Base-by-base conservation (phyloP, 2,888 invertebrate species). In the Apomyelois bistriatella region DNA sequence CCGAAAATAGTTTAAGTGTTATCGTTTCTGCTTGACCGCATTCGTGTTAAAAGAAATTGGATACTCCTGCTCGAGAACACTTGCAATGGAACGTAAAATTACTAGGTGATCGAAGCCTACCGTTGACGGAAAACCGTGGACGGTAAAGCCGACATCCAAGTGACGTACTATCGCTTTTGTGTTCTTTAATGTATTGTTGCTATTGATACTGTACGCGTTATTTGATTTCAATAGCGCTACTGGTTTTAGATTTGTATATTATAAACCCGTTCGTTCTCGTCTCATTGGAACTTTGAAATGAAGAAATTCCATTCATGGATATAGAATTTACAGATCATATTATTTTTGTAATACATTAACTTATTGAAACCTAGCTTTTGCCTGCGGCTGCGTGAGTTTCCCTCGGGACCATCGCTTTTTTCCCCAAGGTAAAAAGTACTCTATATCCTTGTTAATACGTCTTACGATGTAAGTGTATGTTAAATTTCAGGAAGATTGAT, bases 81-180 rank as follows among this genome's bases (percentile, higher is more conserved):
- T 76, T 74, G 74, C 82, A 85, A 82, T 85, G 81, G 74, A 76
- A 79, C 85, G 85, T 85, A 77, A 86, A 86, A 87, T 87, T 80
- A 76, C 75, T 68, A 73, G 73, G 75, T 74, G 75, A 79, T 78
- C 70, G 76, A 74, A 72, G 70, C 69, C 71, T 78, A 75, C 70
- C 68, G 68, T 66, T 66, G 70, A 72, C 66, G 70, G 28, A n/a
- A 22, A 16, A 3, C 22, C 71, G 59, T 58, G 60, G 61, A 60
- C 59, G 53, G 53, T 58, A 64, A 54, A 50, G 53, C 57, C 53
- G 65, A 70, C 70, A 64, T 66, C 66, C 60, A 60, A 56, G 58
- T 58, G 60, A 60, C 61, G 62, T 53, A 57, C 65, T 57, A 58
- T 67, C 59, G 62, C 65, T 70, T 22, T 74, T 78, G 76, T 75